These are phyloP conservation scores for Dorcus parallelipipedus DNA, from an alignment of 2,888 invertebrate species.

Conservation along the genomic window DNA sequence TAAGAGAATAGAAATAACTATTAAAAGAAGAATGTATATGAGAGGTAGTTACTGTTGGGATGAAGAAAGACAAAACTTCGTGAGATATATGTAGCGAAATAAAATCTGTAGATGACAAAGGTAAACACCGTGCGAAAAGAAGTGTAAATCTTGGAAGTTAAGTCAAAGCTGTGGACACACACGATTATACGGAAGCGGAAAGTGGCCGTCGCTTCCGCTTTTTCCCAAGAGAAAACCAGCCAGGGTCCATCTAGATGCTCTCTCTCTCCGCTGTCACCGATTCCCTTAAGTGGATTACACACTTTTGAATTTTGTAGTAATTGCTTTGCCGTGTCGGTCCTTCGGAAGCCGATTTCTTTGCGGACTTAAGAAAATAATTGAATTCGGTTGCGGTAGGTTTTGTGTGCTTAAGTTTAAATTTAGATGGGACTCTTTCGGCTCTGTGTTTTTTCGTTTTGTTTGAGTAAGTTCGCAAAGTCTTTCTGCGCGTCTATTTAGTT, in stretches of 20 bases:
- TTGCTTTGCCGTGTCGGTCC: conserved; percentile 37
- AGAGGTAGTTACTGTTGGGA: no score
- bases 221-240: background rate
- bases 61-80: no score
- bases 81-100: no score
- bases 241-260: background rate
- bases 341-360: conserved; percentile 28
- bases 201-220: conserved; percentile 1
- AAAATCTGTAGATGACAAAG: no score
- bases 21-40: no score
- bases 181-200: conserved; percentile 2
- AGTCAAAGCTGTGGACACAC: background rate
- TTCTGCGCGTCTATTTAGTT: no score
- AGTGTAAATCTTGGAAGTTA: background rate
- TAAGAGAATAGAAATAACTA: no score
- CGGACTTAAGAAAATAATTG: conserved; percentile 26
- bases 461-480: background rate
- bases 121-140: background rate
- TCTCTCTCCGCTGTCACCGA: conserved; percentile 23
- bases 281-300: conserved; percentile 43
- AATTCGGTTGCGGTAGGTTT: conserved; percentile 22
- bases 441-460: background rate
- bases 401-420: conserved; percentile 20
- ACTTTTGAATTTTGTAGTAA: conserved; percentile 42
- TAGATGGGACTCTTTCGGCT: conserved; percentile 2